phyloP scores from a whole-genome alignment of 2,888 invertebrate genomes.

The Luperina testacea region DNA sequence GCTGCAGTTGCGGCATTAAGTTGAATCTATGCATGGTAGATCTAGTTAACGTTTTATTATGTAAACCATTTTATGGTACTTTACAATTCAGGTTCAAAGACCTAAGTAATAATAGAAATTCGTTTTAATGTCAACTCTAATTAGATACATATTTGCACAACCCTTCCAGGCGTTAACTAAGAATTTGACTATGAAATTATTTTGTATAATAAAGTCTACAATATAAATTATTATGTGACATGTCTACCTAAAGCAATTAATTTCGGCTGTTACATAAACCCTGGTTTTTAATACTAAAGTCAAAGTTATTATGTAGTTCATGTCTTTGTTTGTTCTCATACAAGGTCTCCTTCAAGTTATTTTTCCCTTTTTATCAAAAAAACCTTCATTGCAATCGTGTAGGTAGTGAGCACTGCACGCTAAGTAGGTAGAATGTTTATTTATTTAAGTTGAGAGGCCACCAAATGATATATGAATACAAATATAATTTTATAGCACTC shows the following conservation, averaged over 20 bases:
- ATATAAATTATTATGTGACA: slow-evolving; percentile 23
- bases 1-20: neutral
- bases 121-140: neutral
- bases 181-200: neutral
- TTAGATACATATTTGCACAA: neutral
- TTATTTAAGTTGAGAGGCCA: slow-evolving; percentile 57
- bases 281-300: slow-evolving; percentile 12
- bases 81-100: neutral
- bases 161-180: neutral
- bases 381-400: slow-evolving; percentile 57
- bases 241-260: slow-evolving; percentile 11
- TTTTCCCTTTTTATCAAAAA: slow-evolving; percentile 57
- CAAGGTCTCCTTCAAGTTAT: slow-evolving; percentile 38
- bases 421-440: slow-evolving; percentile 45
- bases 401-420: slow-evolving; percentile 10
- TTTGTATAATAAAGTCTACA: neutral
- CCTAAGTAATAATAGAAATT: neutral
- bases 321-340: slow-evolving; percentile 41
- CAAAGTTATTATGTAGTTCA: slow-evolving; percentile 4
- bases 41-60: neutral
- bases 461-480: slow-evolving; percentile 37
- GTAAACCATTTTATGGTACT: neutral
- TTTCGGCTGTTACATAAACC: neutral
- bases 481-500: slow-evolving; percentile 23
- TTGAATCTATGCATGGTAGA: neutral